Base-by-base conservation (phyloP, 1,140 invertebrate genomes). In the Heliconius hermathena region DNA sequence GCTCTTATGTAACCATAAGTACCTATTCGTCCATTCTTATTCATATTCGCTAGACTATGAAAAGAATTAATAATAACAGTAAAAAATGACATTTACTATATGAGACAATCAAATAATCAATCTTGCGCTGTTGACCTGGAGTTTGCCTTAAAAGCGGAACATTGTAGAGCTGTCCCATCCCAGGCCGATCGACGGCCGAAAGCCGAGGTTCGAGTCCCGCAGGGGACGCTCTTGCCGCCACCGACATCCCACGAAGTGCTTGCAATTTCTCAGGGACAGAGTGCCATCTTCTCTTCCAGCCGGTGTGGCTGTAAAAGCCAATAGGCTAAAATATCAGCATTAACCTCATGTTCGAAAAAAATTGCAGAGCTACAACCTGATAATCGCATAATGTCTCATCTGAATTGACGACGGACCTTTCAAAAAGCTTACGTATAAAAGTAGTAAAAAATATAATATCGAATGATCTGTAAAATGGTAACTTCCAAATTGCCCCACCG, bases 401-500 rank as follows among this genome's bases (percentile, higher is more conserved):
- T 66, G 26, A 66, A 29, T 29, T 13, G 54, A 22, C 8, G n/a
- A 9, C 22, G 54, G 2, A 22, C n/a, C 54, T 60, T 60, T 60
- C 54, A 60, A 60, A 60, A 60, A 26, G 54, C 8, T 60, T 60
- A 57, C 18, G 41, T 52, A 6, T 52, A 52, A 8, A 22, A 60
- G 22, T 13, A 66, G 60, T 66, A 66, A 29, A 57, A 66, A 66
- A 66, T 66, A 3, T 66, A 66, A 66, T 66, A 16, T 66, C 8
- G 60, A 66, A 26, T 60, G 57, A 1, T 66, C 20, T 26, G 22
- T 66, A n/a, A 22, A 22, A 26, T 26, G 22, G 57, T 41, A 36
- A 36, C 33, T 36, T 36, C 33, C 33, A 57, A 29, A 18, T 80
- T 80, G 46, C 74, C 52, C 73, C 74, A 76, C 74, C 33, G 74